Evolutionary conservation across 2,888 invertebrate genomes (phyloP), one percentile per base, ranked within the genome.

Genomic region (Steromphala cineraria): DNA sequence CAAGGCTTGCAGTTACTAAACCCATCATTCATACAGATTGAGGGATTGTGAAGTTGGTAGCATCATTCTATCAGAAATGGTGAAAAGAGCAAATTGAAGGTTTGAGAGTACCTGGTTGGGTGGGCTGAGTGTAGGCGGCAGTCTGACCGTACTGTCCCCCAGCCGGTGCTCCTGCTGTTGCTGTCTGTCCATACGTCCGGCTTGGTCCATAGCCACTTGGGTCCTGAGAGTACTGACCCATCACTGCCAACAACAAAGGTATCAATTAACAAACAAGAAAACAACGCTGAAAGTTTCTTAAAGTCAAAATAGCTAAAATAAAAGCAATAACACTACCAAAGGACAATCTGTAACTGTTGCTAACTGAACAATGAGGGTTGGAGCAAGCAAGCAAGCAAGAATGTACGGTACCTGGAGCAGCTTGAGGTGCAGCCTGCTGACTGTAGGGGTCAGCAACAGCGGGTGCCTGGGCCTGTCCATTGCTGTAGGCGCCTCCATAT

Each of bases 191-290:
- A 80, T 55, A 53, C 81, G 80, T 55, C 82, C 83, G 8, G 83
- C 84, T 78, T 78, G 83, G 53, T 75, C 81, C 56, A 84, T 82
- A 78, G 80, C 84, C 31, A 84, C 84, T 74, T 80, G 83, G 53
- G 28, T 82, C 82, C 74, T 83, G 82, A 13, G 80, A 83, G 46
- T 82, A 83, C 71, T 82, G 77, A 31, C 82, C 81, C 74, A 78
- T 80, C 21, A 21, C 80, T 67, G 36, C 53, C 71, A 82, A 79
- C 84, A 84, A 88, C 90, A 46, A 7, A 7, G 36, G 46, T 13
- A 46, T 46, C 46, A 46, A 13, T 46, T 46, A 4, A 46, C 46
- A 46, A 36, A 36, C 4, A 36, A 36, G 36, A 36, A 36, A 36
- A 36, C 36, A 36, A 2, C 36, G 36, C n/a, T n/a, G n/a, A n/a